These are phyloP conservation scores for Cercopithecus diana DNA, from an alignment of 2,797 vertebrate species.

Conservation along the genomic window DNA sequence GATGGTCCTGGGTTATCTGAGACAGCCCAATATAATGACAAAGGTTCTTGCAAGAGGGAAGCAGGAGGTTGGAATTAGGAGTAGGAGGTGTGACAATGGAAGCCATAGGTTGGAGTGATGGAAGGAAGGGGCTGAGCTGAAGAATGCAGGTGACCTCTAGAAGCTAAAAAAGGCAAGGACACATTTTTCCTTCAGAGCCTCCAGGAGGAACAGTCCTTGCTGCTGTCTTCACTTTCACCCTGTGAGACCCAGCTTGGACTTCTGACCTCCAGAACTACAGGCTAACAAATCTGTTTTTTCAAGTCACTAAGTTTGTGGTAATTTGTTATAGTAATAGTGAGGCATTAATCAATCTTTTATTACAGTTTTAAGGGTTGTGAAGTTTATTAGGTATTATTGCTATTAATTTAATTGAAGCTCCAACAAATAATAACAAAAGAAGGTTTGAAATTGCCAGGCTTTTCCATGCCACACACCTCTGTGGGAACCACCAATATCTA, in stretches of 20 bases:
- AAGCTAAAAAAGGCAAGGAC: not conserved
- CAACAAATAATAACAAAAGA: not conserved
- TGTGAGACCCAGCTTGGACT: not conserved
- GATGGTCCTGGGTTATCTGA: not conserved
- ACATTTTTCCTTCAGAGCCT: not conserved
- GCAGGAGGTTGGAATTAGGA: not conserved
- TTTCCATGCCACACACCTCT: not conserved
- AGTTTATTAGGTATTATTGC: not conserved
- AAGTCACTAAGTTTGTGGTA: not conserved
- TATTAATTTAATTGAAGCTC: constrained; percentile 17
- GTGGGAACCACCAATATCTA: not conserved
- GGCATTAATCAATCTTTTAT: not conserved
- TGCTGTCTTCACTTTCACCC: not conserved
- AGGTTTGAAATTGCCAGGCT: not conserved
- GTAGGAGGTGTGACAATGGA: not conserved
- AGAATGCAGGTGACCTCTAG: not conserved
- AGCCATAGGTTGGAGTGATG: not conserved
- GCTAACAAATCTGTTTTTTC: not conserved
- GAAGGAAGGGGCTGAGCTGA: not conserved
- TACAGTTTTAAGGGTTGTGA: not conserved
- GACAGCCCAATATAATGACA: not conserved
- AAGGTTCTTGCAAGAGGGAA: not conserved
- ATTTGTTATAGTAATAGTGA: not conserved
- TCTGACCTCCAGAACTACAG: not conserved
- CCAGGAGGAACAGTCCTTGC: not conserved